These are phyloP conservation scores for Telenomus remus DNA, from an alignment of 1,140 invertebrate genomes.

Conservation along the genomic window DNA sequence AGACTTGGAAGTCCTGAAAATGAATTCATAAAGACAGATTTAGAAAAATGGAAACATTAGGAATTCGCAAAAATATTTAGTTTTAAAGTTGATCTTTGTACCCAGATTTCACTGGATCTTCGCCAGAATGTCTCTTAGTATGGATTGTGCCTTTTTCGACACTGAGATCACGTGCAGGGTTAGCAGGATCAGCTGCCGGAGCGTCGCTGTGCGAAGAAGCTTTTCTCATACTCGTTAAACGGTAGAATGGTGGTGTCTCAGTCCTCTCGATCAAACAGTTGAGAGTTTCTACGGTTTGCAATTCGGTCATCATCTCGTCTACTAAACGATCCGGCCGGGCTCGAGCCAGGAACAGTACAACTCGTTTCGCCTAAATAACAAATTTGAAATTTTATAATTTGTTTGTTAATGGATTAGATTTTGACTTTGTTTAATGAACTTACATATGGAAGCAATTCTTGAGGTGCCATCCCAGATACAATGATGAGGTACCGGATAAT, in stretches of 20 bases:
- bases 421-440: constrained; percentile 67
- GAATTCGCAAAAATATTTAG: not conserved
- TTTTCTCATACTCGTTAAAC: constrained; percentile 92
- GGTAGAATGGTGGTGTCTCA: constrained; percentile 97
- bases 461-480: constrained; percentile 95
- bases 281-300: constrained; percentile 96
- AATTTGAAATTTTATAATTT: constrained; percentile 10
- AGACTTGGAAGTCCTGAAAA: constrained; percentile 75
- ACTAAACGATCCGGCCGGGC: constrained; percentile 92
- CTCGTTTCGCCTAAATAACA: constrained; percentile 89
- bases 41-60: too few relatives aligned
- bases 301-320: constrained; percentile 97
- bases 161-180: constrained; percentile 76
- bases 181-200: constrained; percentile 75
- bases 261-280: constrained; percentile 96
- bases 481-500: constrained; percentile 98
- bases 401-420: too few relatives aligned
- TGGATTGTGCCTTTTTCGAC: constrained; percentile 96
- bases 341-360: constrained; percentile 93
- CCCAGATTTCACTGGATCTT: constrained; percentile 87
- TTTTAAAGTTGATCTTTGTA: constrained; percentile 54
- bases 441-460: constrained; percentile 92
- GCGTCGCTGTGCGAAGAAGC: constrained; percentile 89
- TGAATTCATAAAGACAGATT: too few relatives aligned
- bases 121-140: constrained; percentile 95